These are phyloP conservation scores for Drosophila pseudoobscura DNA, from an alignment of 1,140 invertebrate genomes.

Conservation along the genomic window DNA sequence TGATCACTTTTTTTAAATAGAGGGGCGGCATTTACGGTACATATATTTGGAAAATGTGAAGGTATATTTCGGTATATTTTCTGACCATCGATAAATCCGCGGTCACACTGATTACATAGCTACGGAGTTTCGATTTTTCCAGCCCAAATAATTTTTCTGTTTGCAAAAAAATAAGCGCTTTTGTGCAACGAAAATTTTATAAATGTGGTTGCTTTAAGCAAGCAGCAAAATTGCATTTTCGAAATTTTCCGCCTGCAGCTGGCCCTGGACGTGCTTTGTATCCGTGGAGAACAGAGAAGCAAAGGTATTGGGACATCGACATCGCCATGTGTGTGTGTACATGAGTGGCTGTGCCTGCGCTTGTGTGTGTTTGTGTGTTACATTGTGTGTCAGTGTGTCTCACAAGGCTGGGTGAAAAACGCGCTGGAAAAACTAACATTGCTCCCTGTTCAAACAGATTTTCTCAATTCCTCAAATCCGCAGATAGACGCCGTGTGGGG, in stretches of 20 bases:
- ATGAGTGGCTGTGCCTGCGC: conserved; percentile 16
- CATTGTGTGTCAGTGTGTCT: conserved; percentile 44
- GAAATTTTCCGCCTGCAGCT: conserved; percentile 79
- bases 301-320: conserved; percentile 68
- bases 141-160: conserved; percentile 27
- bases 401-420: conserved; percentile 23
- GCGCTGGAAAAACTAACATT: conserved; percentile 20
- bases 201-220: conserved; percentile 61
- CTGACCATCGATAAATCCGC: no score
- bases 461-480: background rate
- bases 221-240: conserved; percentile 83
- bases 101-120: no score
- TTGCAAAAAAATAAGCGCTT: conserved; percentile 36
- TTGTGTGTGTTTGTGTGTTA: conserved; percentile 20
- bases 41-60: no score
- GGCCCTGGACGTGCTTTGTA: conserved; percentile 82
- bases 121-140: conserved; percentile 46
- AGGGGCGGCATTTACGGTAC: no score
- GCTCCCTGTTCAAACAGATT: background rate
- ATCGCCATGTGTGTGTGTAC: conserved; percentile 18
- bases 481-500: conserved; percentile 95
- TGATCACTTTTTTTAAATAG: no score
- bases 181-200: conserved; percentile 52
- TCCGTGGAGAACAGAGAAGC: conserved; percentile 81
- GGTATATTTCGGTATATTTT: no score